Evolutionary conservation across 37 sponge, comb jelly and placozoan genomes (phyloP), one percentile per base, ranked within the genome.

Genomic region (Mnemiopsis leidyi): DNA sequence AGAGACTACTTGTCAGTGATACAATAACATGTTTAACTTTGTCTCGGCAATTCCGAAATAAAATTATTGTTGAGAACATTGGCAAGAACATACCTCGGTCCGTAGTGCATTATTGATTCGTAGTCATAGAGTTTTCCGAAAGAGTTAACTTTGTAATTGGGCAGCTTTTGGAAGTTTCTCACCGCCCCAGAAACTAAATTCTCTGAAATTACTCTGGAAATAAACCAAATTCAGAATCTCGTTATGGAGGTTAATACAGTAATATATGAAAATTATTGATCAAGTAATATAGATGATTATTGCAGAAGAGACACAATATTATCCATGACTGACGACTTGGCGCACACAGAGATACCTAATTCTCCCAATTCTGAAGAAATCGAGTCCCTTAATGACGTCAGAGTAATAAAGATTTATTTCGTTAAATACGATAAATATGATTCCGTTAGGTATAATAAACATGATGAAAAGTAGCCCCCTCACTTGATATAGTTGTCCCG

Each of bases 401-500:
- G n/a, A n/a, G n/a, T n/a, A n/a, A n/a, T n/a, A n/a, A n/a, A n/a
- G n/a, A n/a, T n/a, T n/a, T n/a, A n/a, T n/a, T n/a, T n/a, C n/a
- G n/a, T n/a, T n/a, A n/a, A n/a, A n/a, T n/a, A n/a, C n/a, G n/a
- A n/a, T n/a, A n/a, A n/a, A n/a, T n/a, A n/a, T n/a, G n/a, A n/a
- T n/a, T n/a, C n/a, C n/a, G n/a, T n/a, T n/a, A n/a, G n/a, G n/a
- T n/a, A n/a, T n/a, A n/a, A n/a, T n/a, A n/a, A n/a, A n/a, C n/a
- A n/a, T n/a, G n/a, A n/a, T n/a, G n/a, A n/a, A n/a, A n/a, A n/a
- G n/a, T n/a, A n/a, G n/a, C n/a, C n/a, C n/a, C n/a, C 79, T 77
- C 79, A 77, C 90, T 85, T 85, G 90, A 85, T 85, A 37, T 85
- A 85, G 48, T 85, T n/a, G 90, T 85, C 90, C 25, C 90, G 23